Evolutionary conservation across 2,113 vertebrate genomes (phyloP).

Genomic region (Petrocephalus microphthalmus): DNA sequence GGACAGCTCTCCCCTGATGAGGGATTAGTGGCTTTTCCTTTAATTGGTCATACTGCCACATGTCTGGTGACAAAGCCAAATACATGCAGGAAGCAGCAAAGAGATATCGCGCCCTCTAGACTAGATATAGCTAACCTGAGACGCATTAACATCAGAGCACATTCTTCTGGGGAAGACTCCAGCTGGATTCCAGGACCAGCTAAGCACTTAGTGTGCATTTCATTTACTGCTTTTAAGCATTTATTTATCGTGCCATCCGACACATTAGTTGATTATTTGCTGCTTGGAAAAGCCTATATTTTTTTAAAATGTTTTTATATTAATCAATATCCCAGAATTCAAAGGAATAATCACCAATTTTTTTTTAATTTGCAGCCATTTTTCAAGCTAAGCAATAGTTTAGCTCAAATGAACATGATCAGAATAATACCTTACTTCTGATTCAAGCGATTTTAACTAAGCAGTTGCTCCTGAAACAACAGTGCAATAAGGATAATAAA

Average conservation of each 20-base stretch:
- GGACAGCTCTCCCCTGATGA: not conserved
- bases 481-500: not conserved
- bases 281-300: not conserved
- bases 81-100: not conserved
- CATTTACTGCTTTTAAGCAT: not conserved
- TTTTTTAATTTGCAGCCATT: not conserved
- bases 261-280: not conserved
- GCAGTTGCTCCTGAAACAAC: not conserved
- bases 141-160: not conserved
- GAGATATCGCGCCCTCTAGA: not conserved
- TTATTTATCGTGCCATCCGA: not conserved
- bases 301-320: not conserved
- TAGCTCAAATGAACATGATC: not conserved
- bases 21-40: not conserved
- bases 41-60: not conserved
- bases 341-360: not conserved
- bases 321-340: not conserved
- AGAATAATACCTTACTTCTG: not conserved
- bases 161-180: not conserved
- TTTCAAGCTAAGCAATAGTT: not conserved
- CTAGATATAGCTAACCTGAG: not conserved
- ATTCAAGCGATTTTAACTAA: not conserved
- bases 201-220: not conserved
- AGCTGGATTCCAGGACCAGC: not conserved
- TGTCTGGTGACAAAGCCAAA: not conserved